Evolutionary conservation across 2,797 vertebrate species (phyloP).

Genomic region (Cheirogaleus major): DNA sequence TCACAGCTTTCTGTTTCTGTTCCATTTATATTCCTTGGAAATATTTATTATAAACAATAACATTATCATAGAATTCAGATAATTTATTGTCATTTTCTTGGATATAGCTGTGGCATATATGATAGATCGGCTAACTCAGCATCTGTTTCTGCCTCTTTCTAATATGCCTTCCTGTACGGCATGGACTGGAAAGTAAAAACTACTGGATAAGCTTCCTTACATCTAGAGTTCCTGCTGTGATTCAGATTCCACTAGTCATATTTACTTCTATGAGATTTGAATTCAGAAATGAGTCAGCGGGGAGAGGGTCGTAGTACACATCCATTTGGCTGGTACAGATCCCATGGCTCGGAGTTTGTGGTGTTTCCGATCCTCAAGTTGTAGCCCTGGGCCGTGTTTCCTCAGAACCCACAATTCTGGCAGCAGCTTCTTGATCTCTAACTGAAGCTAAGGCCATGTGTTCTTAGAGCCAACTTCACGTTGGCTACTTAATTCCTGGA

Average conservation of each 20-base stretch:
- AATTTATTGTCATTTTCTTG: neutral
- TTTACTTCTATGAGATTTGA: neutral
- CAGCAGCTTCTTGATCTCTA: neutral
- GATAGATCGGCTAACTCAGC: neutral
- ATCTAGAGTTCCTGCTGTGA: neutral
- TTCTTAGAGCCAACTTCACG: neutral
- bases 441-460: neutral
- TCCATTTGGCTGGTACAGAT: neutral
- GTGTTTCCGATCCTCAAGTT: neutral
- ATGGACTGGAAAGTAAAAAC: neutral
- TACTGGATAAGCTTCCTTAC: neutral
- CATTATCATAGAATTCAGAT: neutral
- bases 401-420: neutral
- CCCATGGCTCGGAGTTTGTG: neutral
- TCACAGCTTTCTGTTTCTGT: slow-evolving; percentile 47
- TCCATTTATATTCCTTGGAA: slow-evolving; percentile 14
- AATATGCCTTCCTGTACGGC: neutral
- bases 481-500: slow-evolving; percentile 13
- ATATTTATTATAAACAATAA: neutral
- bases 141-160: neutral
- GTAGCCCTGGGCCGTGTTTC: neutral
- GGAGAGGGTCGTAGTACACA: neutral
- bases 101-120: neutral
- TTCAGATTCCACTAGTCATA: neutral
- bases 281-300: slow-evolving; percentile 3